Conservation (phyloP, 2,113 vertebrate genomes). For the Paramisgurnus dabryanus region DNA sequence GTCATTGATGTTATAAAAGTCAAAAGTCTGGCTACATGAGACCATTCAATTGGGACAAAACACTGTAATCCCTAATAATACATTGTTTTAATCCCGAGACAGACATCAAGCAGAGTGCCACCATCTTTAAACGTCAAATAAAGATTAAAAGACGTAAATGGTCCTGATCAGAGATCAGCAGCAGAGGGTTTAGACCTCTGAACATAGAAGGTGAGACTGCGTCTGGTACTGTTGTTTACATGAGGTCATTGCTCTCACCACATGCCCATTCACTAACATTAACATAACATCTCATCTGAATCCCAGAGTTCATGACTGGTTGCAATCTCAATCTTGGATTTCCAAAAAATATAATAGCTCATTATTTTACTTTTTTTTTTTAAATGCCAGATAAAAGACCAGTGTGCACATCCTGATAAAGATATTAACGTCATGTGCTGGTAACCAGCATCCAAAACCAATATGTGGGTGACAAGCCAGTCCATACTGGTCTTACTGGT, state of each 20-base stretch:
- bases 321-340: too few species aligned
- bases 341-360: too few species aligned
- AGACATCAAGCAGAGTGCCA: not conserved
- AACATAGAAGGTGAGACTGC: not conserved
- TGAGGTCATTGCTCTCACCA: conserved; percentile 14
- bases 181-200: conserved; percentile 16
- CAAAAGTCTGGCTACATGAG: not conserved
- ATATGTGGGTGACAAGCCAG: too few species aligned
- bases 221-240: conserved; percentile 20
- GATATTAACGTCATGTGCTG: too few species aligned
- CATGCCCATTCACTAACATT: conserved; percentile 10
- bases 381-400: too few species aligned
- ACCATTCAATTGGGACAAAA: not conserved
- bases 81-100: not conserved
- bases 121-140: not conserved
- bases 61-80: not conserved
- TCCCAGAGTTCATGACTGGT: not conserved
- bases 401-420: too few species aligned
- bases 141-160: not conserved
- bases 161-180: conserved; percentile 17
- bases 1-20: not conserved
- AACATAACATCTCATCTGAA: not conserved
- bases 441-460: too few species aligned
- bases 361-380: too few species aligned
- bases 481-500: too few species aligned